Evolutionary conservation across 2,888 invertebrate genomes (phyloP).

Genomic region (Hyposoter dolosus): DNA sequence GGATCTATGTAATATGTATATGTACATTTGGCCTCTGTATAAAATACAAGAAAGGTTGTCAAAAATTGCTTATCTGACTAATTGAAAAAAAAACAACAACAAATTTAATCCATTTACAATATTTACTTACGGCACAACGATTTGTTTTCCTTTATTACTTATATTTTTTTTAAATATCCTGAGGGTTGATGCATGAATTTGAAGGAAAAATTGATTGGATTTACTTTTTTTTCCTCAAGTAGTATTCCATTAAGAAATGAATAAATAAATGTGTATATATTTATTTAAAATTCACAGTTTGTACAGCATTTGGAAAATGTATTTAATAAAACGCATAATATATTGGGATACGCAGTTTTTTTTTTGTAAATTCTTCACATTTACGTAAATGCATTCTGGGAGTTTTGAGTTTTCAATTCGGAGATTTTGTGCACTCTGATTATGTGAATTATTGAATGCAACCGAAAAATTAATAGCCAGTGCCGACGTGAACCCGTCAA

Average conservation of each 20-base stretch:
- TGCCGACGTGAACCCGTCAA: neutral
- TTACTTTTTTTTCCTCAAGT: neutral
- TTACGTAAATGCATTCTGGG: neutral
- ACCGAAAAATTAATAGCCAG: neutral
- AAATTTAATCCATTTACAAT: slow-evolving; percentile 11
- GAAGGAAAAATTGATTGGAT: neutral
- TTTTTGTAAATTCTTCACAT: neutral
- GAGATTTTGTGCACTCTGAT: neutral
- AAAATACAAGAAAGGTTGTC: slow-evolving; percentile 63
- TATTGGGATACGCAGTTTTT: neutral
- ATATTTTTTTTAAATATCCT: neutral
- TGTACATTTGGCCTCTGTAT: slow-evolving; percentile 68
- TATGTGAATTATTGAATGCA: neutral
- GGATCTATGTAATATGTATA: slow-evolving; percentile 59
- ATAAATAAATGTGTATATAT: neutral
- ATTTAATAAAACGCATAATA: slow-evolving; percentile 7
- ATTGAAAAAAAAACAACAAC: slow-evolving; percentile 6
- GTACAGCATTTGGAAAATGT: slow-evolving; percentile 7
- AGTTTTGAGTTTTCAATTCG: neutral
- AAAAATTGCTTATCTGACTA: slow-evolving; percentile 37
- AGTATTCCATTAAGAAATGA: neutral
- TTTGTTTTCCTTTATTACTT: neutral
- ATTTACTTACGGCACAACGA: slow-evolving; percentile 3
- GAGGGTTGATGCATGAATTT: neutral
- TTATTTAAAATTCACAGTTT: slow-evolving; percentile 7